phyloP scores from a whole-genome alignment of 2,113 vertebrate genomes.

The Scophthalmus maximus region DNA sequence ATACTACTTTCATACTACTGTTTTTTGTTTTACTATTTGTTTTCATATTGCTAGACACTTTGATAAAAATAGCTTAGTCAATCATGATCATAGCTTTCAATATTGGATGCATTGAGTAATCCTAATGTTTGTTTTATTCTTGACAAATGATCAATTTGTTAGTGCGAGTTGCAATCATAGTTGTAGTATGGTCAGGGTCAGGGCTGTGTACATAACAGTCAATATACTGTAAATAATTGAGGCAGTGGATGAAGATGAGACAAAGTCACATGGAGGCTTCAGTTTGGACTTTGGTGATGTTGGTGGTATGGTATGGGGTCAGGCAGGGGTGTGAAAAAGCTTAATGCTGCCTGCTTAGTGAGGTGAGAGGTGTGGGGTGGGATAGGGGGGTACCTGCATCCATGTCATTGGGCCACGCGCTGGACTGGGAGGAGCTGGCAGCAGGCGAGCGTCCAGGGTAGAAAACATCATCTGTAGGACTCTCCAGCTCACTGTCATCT shows the following conservation, averaged over 20 bases:
- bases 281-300: slow-evolving; percentile 19
- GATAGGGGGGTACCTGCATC: slow-evolving; percentile 85
- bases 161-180: not conserved
- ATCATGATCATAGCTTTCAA: not conserved
- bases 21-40: too few relatives aligned
- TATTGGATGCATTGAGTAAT: not conserved
- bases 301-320: slow-evolving; percentile 3
- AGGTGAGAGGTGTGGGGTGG: slow-evolving; percentile 24
- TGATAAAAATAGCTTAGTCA: not conserved
- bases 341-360: slow-evolving; percentile 27
- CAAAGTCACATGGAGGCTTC: slow-evolving; percentile 32
- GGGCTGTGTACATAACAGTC: slow-evolving; percentile 5
- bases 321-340: slow-evolving; percentile 25
- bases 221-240: not conserved
- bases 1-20: slow-evolving; percentile 2
- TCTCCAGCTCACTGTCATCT: slow-evolving; percentile 92
- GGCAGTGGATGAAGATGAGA: slow-evolving; percentile 22
- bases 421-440: slow-evolving; percentile 91
- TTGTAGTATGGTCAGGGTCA: not conserved
- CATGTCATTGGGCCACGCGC: slow-evolving; percentile 91
- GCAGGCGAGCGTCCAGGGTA: slow-evolving; percentile 91
- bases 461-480: slow-evolving; percentile 91
- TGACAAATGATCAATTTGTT: not conserved
- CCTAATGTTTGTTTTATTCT: not conserved
- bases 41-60: not conserved